Percentiles rank a stretch among this genome's conserved stretches.
Conservation (phyloP, 92 coral and sea anemone species). For the Phenganax stokvisi region DNA sequence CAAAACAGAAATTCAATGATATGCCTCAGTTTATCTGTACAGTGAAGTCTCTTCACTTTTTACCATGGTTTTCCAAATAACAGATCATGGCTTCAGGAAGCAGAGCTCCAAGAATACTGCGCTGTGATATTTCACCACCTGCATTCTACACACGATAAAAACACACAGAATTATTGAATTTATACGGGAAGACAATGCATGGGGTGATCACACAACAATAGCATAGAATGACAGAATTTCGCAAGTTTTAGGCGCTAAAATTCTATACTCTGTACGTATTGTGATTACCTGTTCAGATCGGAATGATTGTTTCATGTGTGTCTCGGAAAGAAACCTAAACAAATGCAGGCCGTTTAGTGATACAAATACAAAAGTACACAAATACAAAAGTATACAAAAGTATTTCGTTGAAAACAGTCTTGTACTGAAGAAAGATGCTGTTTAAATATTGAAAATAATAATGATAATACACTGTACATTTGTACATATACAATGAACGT, state of each 20-base stretch:
- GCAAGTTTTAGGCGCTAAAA: too few species aligned
- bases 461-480: not conserved
- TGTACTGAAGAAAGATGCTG: too few species aligned
- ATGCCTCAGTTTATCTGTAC: not conserved
- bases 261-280: not conserved
- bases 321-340: conserved; percentile 71
- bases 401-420: not conserved
- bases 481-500: not conserved
- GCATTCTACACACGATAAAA: conserved; percentile 37
- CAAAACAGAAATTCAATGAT: conserved; percentile 3
- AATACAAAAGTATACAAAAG: too few species aligned
- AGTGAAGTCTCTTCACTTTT: not conserved
- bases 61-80: conserved; percentile 94
- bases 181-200: too few species aligned
- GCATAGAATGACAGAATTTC: too few species aligned
- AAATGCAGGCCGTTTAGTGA: not conserved
- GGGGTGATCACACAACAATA: not conserved
- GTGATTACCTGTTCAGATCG: conserved; percentile 78
- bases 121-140: conserved; percentile 75
- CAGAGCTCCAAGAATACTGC: conserved; percentile 81
- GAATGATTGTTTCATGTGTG: conserved; percentile 93
- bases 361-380: not conserved
- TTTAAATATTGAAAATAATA: too few species aligned
- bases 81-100: conserved; percentile 99
- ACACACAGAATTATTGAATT: not conserved